phyloP scores from a whole-genome alignment of 2,797 vertebrate species.

The Poecilia wingei region DNA sequence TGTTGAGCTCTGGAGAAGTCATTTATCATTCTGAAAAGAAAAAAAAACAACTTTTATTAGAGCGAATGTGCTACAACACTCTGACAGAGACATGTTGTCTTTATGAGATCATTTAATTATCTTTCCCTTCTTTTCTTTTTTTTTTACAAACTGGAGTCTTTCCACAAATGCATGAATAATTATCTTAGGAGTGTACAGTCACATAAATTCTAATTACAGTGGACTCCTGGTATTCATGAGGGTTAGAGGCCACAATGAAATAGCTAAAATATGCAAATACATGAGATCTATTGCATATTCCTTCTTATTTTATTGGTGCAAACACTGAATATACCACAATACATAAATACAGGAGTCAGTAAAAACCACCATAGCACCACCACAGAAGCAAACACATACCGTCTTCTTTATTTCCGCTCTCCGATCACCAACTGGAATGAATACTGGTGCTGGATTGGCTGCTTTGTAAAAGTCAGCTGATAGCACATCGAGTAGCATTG shows the following conservation, averaged over 20 bases:
- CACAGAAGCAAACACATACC: not conserved
- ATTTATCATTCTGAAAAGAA: slow-evolving; percentile 4
- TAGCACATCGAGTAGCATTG: not conserved
- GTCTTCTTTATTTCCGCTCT: not conserved
- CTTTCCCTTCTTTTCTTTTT: not conserved
- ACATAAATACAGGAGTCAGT: not conserved
- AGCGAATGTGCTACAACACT: not conserved
- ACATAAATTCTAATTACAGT: not conserved
- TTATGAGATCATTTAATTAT: not conserved
- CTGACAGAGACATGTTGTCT: not conserved
- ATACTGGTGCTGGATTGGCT: not conserved
- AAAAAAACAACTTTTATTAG: not conserved
- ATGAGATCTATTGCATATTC: not conserved
- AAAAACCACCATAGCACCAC: not conserved
- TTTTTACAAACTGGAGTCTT: not conserved
- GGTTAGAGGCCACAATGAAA: not conserved
- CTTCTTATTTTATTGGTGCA: not conserved
- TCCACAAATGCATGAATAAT: not conserved
- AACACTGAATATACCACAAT: not conserved
- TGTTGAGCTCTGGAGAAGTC: not conserved
- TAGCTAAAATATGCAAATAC: not conserved
- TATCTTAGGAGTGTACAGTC: not conserved
- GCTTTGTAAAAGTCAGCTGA: not conserved
- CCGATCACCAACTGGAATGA: not conserved
- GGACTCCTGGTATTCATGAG: not conserved